Base-by-base conservation (phyloP, 2,797 vertebrate species). In the Cynopterus sphinx region DNA sequence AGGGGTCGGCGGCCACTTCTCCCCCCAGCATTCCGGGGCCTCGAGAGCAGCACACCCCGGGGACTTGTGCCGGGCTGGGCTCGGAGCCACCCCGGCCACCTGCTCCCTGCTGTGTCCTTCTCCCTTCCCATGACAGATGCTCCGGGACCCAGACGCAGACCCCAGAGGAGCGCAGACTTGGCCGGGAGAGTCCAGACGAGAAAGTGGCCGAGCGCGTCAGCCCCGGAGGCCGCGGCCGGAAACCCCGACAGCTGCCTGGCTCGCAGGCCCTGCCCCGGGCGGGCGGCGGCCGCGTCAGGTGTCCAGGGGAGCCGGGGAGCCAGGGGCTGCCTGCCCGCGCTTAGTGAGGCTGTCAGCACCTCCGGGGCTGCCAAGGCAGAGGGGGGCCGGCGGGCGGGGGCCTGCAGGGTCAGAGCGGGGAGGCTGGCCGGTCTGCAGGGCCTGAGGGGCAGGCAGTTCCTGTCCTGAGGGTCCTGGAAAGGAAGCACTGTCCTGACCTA, bases 161-260 rank as follows among this genome's bases (percentile, higher is more conserved):
- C 97, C 94, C 92, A 55, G 96, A 81, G 33, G 87, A 70, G 49
- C 1, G 1, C 39, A 71, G 65, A 95, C 77, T 82, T 82, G 84
- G 82, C 95, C 1, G 16, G 39, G 95, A 91, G 87, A 93, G 94
- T 85, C 96, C 93, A 87, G 87, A 93, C 13, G 2, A 94, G 90
- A 85, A 92, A 73, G 63, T 55, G 43, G 19, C 92, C 55, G 51
- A 79, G 92, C 83, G 51, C 46, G 81, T 92, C 63, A 61, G 85
- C 85, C 81, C 59, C 28, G 21, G 39, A 75, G 89, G 91, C 77
- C 94, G 81, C 71, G 3, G 51, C 94, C 74, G 95, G 97, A 98
- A 97, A 95, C 96, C 97, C 92, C 0, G 2, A 95, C 96, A 97
- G 96, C 97, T 97, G 97, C 82, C 46, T 94, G 78, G 92, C 86